Base-by-base conservation (phyloP, 2,888 invertebrate species). In the Ethmia dodecea region DNA sequence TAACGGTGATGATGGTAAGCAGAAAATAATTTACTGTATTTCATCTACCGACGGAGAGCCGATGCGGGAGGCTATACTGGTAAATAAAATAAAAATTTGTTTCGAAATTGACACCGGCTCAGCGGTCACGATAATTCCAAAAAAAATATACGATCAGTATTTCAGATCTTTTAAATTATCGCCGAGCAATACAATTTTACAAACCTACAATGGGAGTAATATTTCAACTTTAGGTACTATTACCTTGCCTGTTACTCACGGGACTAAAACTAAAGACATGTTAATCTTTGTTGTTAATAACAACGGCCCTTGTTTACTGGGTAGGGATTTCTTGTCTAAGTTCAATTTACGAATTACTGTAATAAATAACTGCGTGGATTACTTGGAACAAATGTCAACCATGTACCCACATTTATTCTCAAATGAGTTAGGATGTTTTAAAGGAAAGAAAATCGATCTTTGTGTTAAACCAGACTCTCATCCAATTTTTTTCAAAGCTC, bases 401-500 rank as follows among this genome's bases (percentile, higher is more conserved):
- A 18, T 5, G 6, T 6, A 18, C 6, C 18, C 18, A 18, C 3
- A 18, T 3, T 6, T 18, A 5, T 18, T 18, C 6, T 18, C 18
- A 6, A 6, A 6, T 3, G 6, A 29, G 3, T 24, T 35, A 14
- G 35, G 35, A 6, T 15, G 24, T 16, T 35, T 9, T 25, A 34
- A 20, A 10, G 24, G 15, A 1, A 2, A 12, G 2, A 13, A 20
- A 10, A n/a, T 33, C 6, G 11, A 24, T 9, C 29, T 35, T 13
- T 3, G 15, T n/a, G 14, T 37, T 0, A 31, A 37, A 13, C 32
- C 31, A 24, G 26, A 15, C 4, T 22, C 33, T 2, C 24, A 32
- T 18, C 29, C 29, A 8, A 12, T 22, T 12, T 34, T 28, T 31
- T 37, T 28, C 27, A 30, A 37, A 37, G 28, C 32, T 4, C 28